Evolutionary conservation across 2,113 vertebrate species (phyloP), one percentile per base, ranked within the genome.

Genomic region (Dryoscopus gambensis): DNA sequence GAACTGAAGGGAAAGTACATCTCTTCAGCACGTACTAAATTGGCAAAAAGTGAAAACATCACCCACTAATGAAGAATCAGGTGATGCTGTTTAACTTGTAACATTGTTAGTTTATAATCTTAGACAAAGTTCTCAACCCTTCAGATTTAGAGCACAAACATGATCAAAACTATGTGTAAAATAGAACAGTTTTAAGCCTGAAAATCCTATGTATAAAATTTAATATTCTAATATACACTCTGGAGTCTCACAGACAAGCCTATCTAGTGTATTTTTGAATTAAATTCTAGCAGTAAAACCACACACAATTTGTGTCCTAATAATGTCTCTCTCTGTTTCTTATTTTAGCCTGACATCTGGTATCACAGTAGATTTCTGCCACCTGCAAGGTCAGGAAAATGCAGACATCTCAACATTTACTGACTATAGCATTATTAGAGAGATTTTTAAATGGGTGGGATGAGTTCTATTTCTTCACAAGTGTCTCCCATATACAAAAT

Each of bases 341-440:
- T 92, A 27, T 89, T 87, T 63, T 86, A 94, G 90, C 35, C 24
- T 46, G 84, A 90, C 95, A 97, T 96, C 96, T 97, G 96, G 87
- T 84, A 78, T 80, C 93, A 70, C 95, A 96, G 93, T 75, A 96
- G 96, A 94, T 74, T 90, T 62, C 53, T 73, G 79, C 89, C 83
- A 57, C 90, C 92, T 92, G 87, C 87, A 84, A 92, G 88, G 69
- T 89, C 89, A 75, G 71, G 57, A 63, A 88, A 84, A 95, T 3
- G 1, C 46, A 94, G 42, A 21, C 7, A 65, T 90, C 27, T 77
- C 86, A 84, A 77, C 13, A 17, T 62, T 80, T 5, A 13, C 56
- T 74, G 84, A 52, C 52, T 24, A 7, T 0, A 50, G 18, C 19
- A 46, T 27, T 59, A 87, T 15, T 80, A 10, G 6, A 59, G 71